These are phyloP conservation scores for Scaptomyza tumidula DNA, from an alignment of 2,888 invertebrate genomes.

Conservation along the genomic window DNA sequence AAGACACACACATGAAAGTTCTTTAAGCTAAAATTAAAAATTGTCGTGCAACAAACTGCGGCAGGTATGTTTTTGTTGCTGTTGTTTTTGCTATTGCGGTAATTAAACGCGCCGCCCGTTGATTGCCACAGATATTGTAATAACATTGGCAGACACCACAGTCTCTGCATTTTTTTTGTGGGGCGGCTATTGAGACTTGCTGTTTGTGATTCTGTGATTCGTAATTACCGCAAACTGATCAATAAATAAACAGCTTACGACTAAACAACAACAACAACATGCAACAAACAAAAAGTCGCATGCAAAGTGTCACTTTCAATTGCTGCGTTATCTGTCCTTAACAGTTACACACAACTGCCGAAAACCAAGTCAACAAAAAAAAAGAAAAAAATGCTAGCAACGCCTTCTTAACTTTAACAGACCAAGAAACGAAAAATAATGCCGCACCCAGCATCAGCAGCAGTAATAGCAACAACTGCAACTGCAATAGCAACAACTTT, in stretches of 20 bases:
- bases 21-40: conserved; percentile 52
- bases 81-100: conserved; percentile 36
- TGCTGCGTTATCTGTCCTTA: conserved; percentile 61
- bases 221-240: conserved; percentile 67
- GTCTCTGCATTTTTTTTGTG: background rate
- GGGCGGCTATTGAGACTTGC: conserved; percentile 38
- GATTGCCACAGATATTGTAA: conserved; percentile 69
- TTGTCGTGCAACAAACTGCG: conserved; percentile 65
- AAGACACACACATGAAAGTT: conserved; percentile 47
- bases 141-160: no score
- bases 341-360: conserved; percentile 41
- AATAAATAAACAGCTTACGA: conserved; percentile 74
- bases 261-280: conserved; percentile 42
- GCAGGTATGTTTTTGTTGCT: conserved; percentile 27
- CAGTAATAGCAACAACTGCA: conserved; percentile 10
- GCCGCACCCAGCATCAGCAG: conserved; percentile 67
- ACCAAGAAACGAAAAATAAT: conserved; percentile 36
- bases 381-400: conserved; percentile 37
- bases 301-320: conserved; percentile 60
- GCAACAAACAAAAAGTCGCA: conserved; percentile 18
- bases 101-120: conserved; percentile 65
- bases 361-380: conserved; percentile 60
- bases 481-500: conserved; percentile 7
- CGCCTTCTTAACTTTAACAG: conserved; percentile 63
- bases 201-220: conserved; percentile 33